Percentiles rank a stretch among this genome's conserved stretches.
Conservation (phyloP, 1,140 invertebrate species). For the Diorhabda carinulata region DNA sequence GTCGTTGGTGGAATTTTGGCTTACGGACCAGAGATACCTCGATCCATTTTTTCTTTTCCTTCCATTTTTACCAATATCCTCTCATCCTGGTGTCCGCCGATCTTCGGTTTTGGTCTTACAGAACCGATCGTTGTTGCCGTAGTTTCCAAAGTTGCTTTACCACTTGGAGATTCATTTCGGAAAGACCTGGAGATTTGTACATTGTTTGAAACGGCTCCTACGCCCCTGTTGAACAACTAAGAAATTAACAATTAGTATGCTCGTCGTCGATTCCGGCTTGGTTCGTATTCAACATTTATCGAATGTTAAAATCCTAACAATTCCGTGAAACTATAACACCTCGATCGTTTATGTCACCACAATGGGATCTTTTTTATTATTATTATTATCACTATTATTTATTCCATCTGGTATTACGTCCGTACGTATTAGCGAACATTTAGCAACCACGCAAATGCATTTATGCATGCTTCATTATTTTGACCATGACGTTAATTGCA, state of each 20-base stretch:
- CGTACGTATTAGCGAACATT: background rate
- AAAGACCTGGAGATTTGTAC: too few species aligned
- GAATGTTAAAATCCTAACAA: background rate
- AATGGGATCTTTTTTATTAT: background rate
- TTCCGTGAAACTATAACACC: background rate
- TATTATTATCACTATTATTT: background rate
- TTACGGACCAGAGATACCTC: too few species aligned
- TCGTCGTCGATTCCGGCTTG: background rate
- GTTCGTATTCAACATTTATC: background rate
- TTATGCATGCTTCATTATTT: constrained; percentile 3
- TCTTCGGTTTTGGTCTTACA: too few species aligned
- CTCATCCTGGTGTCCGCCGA: too few species aligned
- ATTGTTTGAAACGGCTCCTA: background rate
- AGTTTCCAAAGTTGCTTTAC: too few species aligned
- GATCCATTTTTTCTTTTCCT: too few species aligned
- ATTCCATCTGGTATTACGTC: too few species aligned
- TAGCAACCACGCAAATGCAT: background rate
- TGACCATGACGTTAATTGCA: background rate
- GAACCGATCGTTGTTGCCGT: too few species aligned
- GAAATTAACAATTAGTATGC: background rate
- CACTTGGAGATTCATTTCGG: too few species aligned
- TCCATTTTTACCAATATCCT: too few species aligned
- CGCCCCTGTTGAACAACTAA: background rate
- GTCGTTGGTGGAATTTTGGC: too few species aligned
- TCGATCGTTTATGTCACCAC: background rate